Conservation (phyloP, 1,140 invertebrate species). For the Dendrolimus kikuchii region DNA sequence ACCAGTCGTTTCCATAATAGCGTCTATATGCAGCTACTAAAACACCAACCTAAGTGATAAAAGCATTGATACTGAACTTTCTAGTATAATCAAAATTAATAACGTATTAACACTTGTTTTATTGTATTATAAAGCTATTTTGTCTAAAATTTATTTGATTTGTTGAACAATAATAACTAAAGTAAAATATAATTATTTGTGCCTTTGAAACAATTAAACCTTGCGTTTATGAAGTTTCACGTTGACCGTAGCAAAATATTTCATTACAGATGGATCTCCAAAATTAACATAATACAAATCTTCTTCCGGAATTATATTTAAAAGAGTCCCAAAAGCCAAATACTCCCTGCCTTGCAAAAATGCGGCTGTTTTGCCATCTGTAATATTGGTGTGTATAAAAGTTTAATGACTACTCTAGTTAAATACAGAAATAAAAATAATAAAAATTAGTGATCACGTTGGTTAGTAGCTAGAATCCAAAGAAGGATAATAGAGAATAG, state of each 20-base stretch:
- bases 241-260: constrained; percentile 40
- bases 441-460: too few species aligned
- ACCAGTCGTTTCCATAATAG: constrained; percentile 47
- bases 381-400: constrained; percentile 12
- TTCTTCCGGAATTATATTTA: constrained; percentile 54
- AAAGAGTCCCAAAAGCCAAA: constrained; percentile 44
- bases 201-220: constrained; percentile 17
- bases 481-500: too few species aligned
- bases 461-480: too few species aligned
- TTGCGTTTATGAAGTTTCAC: constrained; percentile 40
- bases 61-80: background rate
- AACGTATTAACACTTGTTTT: too few species aligned
- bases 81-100: too few species aligned
- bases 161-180: too few species aligned
- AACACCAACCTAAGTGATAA: constrained; percentile 42
- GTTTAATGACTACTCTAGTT: background rate
- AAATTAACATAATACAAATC: constrained; percentile 60
- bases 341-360: constrained; percentile 53
- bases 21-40: constrained; percentile 49
- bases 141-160: too few species aligned
- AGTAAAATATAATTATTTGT: too few species aligned
- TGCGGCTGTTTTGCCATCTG: constrained; percentile 59
- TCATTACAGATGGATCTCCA: constrained; percentile 47
- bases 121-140: too few species aligned
- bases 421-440: too few species aligned